Percentiles rank a stretch among this genome's conserved stretches.
Evolutionary conservation across 2,888 invertebrate genomes (phyloP).

Genomic region (Allophyes oxyacanthae): DNA sequence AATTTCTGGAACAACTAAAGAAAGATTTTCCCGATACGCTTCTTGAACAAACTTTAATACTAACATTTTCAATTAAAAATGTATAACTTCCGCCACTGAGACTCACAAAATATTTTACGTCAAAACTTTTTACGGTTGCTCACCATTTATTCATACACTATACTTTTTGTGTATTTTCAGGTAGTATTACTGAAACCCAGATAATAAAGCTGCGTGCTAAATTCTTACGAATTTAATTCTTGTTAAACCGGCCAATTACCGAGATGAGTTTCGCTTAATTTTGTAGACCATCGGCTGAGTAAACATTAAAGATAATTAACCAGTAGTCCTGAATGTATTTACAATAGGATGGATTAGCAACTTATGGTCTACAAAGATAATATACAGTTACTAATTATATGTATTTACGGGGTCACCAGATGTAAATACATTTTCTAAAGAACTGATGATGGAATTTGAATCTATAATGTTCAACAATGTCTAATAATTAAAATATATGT

Average conservation of each 20-base stretch:
- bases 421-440: no score
- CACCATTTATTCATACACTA: constrained; percentile 36
- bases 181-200: no score
- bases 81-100: constrained; percentile 27
- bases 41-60: constrained; percentile 26
- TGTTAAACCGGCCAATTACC: no score
- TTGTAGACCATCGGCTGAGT: constrained; percentile 2
- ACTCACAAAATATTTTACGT: constrained; percentile 38
- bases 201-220: no score
- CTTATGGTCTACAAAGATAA: no score
- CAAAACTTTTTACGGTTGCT: constrained; percentile 33
- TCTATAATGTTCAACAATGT: no score
- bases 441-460: no score
- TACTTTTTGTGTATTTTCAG: no score
- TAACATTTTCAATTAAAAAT: constrained; percentile 45
- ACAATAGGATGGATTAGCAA: neutral
- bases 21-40: constrained; percentile 29
- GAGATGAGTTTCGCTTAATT: neutral
- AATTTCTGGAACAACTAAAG: constrained; percentile 18
- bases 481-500: no score
- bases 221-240: no score
- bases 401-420: no score
- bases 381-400: no score
- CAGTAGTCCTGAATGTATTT: constrained; percentile 3
- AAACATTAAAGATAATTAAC: neutral